phyloP scores from a whole-genome alignment of 1,140 invertebrate genomes.

The Pomacea maculata region DNA sequence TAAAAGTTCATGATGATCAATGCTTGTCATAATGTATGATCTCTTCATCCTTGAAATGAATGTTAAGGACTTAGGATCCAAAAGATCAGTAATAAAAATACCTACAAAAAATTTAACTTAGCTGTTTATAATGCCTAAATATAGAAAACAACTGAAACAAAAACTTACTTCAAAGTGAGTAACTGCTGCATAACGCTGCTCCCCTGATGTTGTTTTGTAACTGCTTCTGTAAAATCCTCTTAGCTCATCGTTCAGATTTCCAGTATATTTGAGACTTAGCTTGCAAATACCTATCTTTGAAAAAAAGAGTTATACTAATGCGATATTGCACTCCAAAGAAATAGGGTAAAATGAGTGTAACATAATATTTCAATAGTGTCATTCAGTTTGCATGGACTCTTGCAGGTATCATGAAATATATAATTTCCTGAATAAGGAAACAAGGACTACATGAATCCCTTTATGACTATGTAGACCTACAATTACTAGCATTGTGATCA shows the following conservation, averaged over 20 bases:
- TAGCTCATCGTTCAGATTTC: constrained; percentile 91
- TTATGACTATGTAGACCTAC: not conserved
- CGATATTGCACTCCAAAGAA: not conserved
- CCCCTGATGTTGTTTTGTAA: constrained; percentile 75
- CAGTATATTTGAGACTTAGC: constrained; percentile 79
- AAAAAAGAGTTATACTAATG: not conserved
- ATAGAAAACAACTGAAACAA: not conserved
- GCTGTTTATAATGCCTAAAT: not conserved
- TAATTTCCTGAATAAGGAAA: not conserved
- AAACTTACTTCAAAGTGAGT: constrained; percentile 80
- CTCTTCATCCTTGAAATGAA: no score
- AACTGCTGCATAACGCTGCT: constrained; percentile 83
- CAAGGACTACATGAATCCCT: not conserved
- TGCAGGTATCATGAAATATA: not conserved
- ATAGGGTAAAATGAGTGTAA: not conserved
- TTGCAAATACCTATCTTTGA: constrained; percentile 70
- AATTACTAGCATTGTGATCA: no score
- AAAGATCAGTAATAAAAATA: not conserved
- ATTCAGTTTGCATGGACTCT: not conserved
- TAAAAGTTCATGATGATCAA: no score
- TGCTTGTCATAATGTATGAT: no score
- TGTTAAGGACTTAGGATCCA: no score
- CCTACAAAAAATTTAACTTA: not conserved
- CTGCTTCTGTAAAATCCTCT: constrained; percentile 93
- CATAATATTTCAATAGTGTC: not conserved